These are phyloP conservation scores for Passer montanus DNA, from an alignment of 2,113 vertebrate genomes.

Conservation along the genomic window DNA sequence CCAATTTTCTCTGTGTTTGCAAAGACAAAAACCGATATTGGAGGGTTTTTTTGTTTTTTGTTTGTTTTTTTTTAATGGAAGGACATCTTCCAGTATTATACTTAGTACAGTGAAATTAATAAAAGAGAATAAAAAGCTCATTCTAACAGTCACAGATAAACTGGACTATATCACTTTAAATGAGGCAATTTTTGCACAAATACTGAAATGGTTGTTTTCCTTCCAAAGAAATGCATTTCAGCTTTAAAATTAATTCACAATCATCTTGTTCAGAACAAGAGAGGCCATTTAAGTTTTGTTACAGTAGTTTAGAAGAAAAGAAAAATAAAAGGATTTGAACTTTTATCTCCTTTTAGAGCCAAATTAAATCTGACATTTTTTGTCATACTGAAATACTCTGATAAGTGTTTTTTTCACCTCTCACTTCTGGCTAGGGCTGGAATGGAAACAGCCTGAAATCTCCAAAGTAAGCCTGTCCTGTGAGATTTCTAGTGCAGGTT, in stretches of 20 bases:
- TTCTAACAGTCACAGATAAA: not conserved
- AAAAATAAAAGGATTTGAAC: not conserved
- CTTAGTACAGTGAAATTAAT: not conserved
- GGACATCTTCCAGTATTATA: not conserved
- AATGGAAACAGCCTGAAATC: not conserved
- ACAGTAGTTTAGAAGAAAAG: not conserved
- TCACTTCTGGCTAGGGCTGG: not conserved
- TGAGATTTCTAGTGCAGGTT: not conserved
- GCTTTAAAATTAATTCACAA: not conserved
- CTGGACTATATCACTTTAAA: not conserved
- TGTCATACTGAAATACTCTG: constrained; percentile 1
- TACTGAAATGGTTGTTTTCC: not conserved
- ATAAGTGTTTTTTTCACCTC: not conserved
- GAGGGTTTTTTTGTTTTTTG: not conserved
- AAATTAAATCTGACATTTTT: constrained; percentile 29
- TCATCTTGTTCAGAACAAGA: not conserved
- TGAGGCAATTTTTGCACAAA: not conserved
- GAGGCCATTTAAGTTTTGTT: not conserved
- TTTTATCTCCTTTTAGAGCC: not conserved
- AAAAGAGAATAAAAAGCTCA: not conserved
- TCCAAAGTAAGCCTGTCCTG: not conserved
- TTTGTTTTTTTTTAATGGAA: not conserved
- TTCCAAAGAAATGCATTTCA: not conserved
- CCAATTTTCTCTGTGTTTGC: not conserved
- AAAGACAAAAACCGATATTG: not conserved